phyloP scores from a whole-genome alignment of 2,113 vertebrate genomes.

The Bombycilla garrulus region DNA sequence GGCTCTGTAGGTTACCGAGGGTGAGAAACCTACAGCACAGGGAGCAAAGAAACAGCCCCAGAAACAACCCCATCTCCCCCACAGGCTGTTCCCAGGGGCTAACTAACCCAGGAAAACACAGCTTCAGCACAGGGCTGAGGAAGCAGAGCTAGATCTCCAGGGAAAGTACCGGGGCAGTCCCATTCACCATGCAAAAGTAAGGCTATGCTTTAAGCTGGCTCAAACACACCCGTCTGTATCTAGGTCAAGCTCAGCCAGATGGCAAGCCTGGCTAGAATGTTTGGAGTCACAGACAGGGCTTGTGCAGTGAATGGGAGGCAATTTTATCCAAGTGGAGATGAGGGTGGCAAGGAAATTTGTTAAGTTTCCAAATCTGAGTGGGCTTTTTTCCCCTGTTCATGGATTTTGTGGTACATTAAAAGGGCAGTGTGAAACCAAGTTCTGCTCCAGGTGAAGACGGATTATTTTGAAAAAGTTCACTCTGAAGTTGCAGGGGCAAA shows the following conservation, averaged over 20 bases:
- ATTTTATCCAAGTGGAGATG: background rate
- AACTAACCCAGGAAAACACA: background rate
- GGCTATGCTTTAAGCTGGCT: background rate
- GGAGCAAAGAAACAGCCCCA: no score
- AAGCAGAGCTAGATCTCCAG: background rate
- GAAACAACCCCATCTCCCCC: background rate
- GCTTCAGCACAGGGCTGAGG: background rate
- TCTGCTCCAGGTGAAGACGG: background rate
- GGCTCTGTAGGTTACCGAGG: background rate
- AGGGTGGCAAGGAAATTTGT: background rate
- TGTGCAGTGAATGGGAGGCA: background rate
- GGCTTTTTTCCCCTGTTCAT: background rate
- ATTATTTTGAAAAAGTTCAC: background rate
- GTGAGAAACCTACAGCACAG: background rate
- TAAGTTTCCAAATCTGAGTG: background rate
- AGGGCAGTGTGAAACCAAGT: background rate
- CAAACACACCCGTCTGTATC: background rate
- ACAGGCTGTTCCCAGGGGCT: rapidly evolving
- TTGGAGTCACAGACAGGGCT: background rate
- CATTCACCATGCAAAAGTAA: background rate
- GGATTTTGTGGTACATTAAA: background rate
- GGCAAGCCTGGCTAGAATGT: background rate
- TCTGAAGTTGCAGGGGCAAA: background rate
- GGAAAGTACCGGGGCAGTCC: background rate
- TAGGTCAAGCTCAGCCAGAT: constrained; percentile 43